Evolutionary conservation across 2,113 vertebrate genomes (phyloP), one percentile per base, ranked within the genome.

Genomic region (Mesoclemmys tuberculata): DNA sequence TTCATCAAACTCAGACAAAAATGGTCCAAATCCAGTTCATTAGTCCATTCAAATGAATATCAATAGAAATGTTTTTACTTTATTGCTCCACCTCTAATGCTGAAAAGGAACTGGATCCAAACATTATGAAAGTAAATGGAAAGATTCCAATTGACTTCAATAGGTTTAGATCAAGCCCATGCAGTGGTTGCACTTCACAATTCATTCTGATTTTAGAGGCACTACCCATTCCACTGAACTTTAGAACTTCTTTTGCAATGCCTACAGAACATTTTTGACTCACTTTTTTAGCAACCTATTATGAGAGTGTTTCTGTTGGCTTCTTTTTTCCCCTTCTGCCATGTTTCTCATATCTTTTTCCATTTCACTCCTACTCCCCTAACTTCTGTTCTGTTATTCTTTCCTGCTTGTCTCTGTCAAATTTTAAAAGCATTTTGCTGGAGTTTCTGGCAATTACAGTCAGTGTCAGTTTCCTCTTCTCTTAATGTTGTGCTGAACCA

Each of bases 401-500:
- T 89, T 85, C 35, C 26, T 21, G 5, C 44, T 90, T 91, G 54
- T 2, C 22, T 91, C 87, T 85, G 52, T 88, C 44, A 77, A 48
- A 77, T 10, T 82, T 92, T 84, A 61, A 94, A 93, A 90, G 5
- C 16, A 31, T 10, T 88, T 52, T 52, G 52, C 35, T 56, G 52
- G 61, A 85, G 10, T 84, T 92, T 86, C 94, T 94, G 93, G 85
- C 61, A 85, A 29, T 88, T 96, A n/a, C 35, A 71, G 85, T 92
- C 92, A 84, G 49, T 86, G 91, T 94, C 92, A 95, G 52, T 64
- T 77, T 89, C 52, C 93, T 80, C 89, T 95, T 88, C 90, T 55
- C 79, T 91, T 89, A 78, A 71, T 71, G 64, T 78, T 93, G 44
- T 86, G 85, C 92, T 89, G 93, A 94, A 90, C 35, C 31, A 94